Evolutionary conservation across 2,113 vertebrate genomes (phyloP).

Genomic region (Tiliqua scincoides): DNA sequence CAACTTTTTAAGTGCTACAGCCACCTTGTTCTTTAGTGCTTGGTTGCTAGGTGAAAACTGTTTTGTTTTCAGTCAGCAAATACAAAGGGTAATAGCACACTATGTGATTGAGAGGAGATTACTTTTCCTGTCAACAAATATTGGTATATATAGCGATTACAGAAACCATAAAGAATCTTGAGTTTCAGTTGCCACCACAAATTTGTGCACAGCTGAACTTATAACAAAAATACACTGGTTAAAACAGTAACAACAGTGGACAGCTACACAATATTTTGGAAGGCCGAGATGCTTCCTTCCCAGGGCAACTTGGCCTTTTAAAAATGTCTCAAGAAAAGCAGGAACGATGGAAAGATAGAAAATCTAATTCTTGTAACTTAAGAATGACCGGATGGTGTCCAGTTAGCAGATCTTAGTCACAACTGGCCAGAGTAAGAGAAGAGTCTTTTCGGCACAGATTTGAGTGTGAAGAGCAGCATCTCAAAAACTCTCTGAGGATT

Average conservation of each 20-base stretch:
- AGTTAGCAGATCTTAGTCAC: not conserved
- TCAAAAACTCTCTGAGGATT: not conserved
- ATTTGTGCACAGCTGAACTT: not conserved
- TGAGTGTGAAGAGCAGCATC: not conserved
- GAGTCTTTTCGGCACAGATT: not conserved
- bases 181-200: slow-evolving; percentile 18
- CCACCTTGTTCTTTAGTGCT: slow-evolving; percentile 32
- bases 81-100: not conserved
- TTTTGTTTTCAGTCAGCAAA: slow-evolving; percentile 14
- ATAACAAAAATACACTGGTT: not conserved
- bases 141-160: not conserved
- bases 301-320: not conserved
- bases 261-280: not conserved
- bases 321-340: not conserved
- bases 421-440: not conserved
- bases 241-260: rapidly evolving
- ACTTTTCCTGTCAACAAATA: slow-evolving; percentile 53
- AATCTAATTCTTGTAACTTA: too few relatives aligned
- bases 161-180: slow-evolving; percentile 39
- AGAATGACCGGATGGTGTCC: not conserved
- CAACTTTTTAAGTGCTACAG: not conserved
- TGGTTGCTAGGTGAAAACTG: slow-evolving; percentile 36
- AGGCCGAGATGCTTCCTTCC: not conserved
- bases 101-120: not conserved
- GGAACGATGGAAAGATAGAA: not conserved